Conservation (phyloP, 2,797 vertebrate species). For the Scleropages formosus region DNA sequence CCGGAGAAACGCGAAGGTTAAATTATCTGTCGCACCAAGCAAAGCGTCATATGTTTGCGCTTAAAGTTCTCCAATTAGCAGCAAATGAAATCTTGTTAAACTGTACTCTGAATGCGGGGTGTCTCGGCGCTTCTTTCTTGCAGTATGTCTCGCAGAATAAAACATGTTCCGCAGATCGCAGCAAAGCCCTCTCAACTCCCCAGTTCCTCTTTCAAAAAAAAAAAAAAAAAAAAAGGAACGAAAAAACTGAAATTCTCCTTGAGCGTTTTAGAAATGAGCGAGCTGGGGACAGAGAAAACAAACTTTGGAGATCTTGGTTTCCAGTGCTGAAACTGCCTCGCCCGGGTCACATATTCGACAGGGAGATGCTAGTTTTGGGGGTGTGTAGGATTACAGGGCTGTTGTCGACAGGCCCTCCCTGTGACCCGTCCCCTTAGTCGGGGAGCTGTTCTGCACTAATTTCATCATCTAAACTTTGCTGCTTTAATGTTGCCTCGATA, state of each 20-base stretch:
- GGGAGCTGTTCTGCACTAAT: conserved; percentile 28
- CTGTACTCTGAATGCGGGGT: neutral
- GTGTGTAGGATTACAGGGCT: conserved; percentile 32
- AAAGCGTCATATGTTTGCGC: neutral
- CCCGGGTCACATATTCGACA: conserved; percentile 36
- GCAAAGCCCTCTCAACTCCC: neutral
- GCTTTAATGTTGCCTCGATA: conserved; percentile 40
- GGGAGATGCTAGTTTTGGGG: conserved; percentile 1
- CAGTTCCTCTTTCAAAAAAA: neutral
- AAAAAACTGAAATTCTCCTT: conserved; percentile 33
- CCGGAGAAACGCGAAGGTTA: neutral
- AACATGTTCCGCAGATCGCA: conserved; percentile 1
- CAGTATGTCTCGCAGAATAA: neutral
- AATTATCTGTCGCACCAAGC: neutral
- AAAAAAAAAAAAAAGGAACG: no score
- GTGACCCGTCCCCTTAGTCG: conserved; percentile 15
- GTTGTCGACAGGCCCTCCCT: conserved; percentile 41
- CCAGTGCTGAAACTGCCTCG: conserved; percentile 27
- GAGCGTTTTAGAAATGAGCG: conserved; percentile 32
- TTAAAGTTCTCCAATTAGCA: neutral
- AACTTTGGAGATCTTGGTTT: conserved; percentile 45
- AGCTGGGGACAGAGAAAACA: conserved; percentile 43
- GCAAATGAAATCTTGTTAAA: neutral
- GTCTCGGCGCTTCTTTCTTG: neutral
- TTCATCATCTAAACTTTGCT: conserved; percentile 10